These are phyloP conservation scores for Todiramphus saurophagus DNA, from an alignment of 2,113 vertebrate species.

Conservation along the genomic window DNA sequence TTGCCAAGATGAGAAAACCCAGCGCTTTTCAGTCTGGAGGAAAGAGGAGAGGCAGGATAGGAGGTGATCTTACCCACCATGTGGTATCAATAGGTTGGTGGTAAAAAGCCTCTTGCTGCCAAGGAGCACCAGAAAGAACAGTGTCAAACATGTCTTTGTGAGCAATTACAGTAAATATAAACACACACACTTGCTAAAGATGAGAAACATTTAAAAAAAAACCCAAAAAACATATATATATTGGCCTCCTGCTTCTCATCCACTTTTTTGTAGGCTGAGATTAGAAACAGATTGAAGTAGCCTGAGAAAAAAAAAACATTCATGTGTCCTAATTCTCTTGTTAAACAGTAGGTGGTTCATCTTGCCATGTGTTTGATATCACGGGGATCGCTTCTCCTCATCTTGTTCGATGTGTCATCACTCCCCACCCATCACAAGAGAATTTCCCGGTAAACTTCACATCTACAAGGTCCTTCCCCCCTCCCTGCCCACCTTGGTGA, in stretches of 20 bases:
- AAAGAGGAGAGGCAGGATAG: not conserved
- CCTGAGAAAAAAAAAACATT: not conserved
- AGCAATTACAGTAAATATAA: not conserved
- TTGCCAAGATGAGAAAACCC: not conserved
- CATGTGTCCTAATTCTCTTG: not conserved
- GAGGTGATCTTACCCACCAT: not conserved
- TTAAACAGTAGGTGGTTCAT: slow-evolving; percentile 1
- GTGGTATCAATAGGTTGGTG: slow-evolving; percentile 7
- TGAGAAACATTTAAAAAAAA: not conserved
- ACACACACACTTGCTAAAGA: not conserved
- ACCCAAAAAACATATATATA: not conserved
- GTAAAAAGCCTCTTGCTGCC: not conserved
- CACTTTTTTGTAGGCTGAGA: not conserved
- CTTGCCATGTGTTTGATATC: not conserved
- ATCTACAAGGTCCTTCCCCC: not conserved
- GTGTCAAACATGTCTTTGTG: not conserved
- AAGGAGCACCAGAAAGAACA: not conserved
- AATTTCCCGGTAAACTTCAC: not conserved
- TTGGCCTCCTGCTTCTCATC: slow-evolving; percentile 9
- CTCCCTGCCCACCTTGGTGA: not conserved
- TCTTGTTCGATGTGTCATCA: not conserved
- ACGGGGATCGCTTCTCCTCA: not conserved
- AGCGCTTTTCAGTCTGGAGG: not conserved
- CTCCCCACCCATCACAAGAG: not conserved
- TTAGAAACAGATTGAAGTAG: slow-evolving; percentile 42